phyloP scores from a whole-genome alignment of 2,797 vertebrate species.

The Galaxias olidus region DNA sequence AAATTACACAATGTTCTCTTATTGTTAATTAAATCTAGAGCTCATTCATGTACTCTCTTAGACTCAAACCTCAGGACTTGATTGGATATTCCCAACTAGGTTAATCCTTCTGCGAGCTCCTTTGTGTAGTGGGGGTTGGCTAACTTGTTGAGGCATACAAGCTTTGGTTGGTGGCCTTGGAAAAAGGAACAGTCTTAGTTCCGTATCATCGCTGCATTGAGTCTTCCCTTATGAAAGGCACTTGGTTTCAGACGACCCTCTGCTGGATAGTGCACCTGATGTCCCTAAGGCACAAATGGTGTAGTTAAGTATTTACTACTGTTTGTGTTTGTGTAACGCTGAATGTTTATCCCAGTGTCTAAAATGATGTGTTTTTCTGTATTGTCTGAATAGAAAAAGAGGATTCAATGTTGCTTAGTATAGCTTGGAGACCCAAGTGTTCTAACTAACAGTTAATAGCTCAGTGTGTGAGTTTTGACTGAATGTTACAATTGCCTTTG shows the following conservation, averaged over 20 bases:
- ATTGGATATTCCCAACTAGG: slow-evolving; percentile 62
- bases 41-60: slow-evolving; percentile 46
- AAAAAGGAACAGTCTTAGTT: too few species aligned
- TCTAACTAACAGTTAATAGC: too few species aligned
- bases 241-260: slow-evolving; percentile 68
- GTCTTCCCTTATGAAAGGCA: slow-evolving; percentile 55
- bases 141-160: too few species aligned
- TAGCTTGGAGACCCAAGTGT: too few species aligned
- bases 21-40: too few species aligned
- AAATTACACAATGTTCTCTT: too few species aligned
- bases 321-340: not conserved
- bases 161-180: too few species aligned
- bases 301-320: slow-evolving; percentile 69
- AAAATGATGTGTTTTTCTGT: not conserved
- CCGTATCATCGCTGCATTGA: not conserved
- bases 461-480: too few species aligned
- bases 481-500: too few species aligned
- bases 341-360: not conserved
- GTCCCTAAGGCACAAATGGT: slow-evolving; percentile 68
- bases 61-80: slow-evolving; percentile 67
- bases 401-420: too few species aligned
- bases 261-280: slow-evolving; percentile 72
- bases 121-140: not conserved
- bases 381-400: too few species aligned
- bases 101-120: slow-evolving; percentile 64